Conservation (phyloP, 2,113 vertebrate species). For the Proteles cristata region DNA sequence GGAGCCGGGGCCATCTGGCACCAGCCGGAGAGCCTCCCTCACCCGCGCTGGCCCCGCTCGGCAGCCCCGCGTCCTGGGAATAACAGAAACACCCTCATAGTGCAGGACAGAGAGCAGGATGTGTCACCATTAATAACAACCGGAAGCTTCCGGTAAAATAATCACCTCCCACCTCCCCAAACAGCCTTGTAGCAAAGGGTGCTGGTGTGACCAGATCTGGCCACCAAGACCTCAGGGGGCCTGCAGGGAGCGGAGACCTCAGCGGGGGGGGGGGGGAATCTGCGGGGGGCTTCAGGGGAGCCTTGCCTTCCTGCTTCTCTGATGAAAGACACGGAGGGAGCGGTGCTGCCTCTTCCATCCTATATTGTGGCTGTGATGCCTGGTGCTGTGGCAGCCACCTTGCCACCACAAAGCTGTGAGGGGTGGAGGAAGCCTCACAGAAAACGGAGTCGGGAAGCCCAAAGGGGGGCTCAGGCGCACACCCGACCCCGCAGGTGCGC, state of each 20-base stretch:
- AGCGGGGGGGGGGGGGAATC: too few relatives aligned
- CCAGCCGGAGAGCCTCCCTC: background rate
- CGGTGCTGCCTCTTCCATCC: background rate
- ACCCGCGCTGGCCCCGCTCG: background rate
- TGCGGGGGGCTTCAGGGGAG: too few relatives aligned
- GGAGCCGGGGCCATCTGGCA: background rate
- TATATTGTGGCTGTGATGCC: background rate
- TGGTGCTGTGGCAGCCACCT: background rate
- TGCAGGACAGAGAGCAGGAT: background rate
- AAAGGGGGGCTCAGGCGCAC: background rate
- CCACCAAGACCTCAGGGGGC: too few relatives aligned
- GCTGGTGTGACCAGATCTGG: background rate
- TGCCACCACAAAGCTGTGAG: background rate
- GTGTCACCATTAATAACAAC: accelerated
- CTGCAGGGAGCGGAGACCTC: background rate
- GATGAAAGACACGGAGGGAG: background rate
- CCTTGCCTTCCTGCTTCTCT: background rate
- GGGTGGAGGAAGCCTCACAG: background rate
- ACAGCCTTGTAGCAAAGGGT: background rate
- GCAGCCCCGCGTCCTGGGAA: background rate
- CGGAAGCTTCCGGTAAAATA: too few relatives aligned
- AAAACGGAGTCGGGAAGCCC: background rate
- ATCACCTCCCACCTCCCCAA: background rate
- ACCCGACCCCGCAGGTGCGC: accelerated
- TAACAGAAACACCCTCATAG: background rate